Percentiles rank a stretch among this genome's conserved stretches.
Conservation (phyloP, 64 coral and sea anemone species). For the Exaiptasia diaphana region DNA sequence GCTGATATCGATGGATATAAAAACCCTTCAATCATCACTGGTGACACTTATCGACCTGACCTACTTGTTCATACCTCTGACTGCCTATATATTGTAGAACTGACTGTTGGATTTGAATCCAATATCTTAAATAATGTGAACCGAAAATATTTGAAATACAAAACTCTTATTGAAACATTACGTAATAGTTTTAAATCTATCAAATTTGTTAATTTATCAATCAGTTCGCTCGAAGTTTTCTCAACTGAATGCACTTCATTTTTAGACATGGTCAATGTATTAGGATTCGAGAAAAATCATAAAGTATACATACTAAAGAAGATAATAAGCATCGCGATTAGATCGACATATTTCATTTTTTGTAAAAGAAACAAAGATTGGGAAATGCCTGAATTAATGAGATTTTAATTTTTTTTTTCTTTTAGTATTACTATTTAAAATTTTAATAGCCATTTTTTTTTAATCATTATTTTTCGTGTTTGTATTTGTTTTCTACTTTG, state of each 20-base stretch:
- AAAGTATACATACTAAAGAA: background rate
- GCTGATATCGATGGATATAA: conserved; percentile 35
- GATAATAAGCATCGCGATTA: too few species aligned
- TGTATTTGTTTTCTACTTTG: too few species aligned
- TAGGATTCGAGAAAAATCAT: background rate
- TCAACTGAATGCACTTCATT: background rate
- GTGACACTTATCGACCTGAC: conserved; percentile 40
- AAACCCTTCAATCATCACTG: conserved; percentile 53
- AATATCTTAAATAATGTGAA: conserved; percentile 42
- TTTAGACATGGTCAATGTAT: background rate
- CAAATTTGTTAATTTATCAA: too few species aligned
- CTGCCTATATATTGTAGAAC: conserved; percentile 49
- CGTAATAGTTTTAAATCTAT: background rate
- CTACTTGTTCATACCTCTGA: background rate
- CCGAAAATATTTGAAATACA: conserved; percentile 33
- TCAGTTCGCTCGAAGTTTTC: too few species aligned
- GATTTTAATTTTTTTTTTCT: background rate
- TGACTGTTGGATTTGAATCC: conserved; percentile 58
- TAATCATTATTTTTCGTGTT: too few species aligned
- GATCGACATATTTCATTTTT: background rate
- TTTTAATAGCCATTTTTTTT: too few species aligned
- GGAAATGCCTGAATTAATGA: background rate
- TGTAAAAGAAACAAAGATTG: background rate
- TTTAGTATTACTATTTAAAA: too few species aligned
- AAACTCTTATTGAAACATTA: conserved; percentile 3